Conservation (phyloP, 2,113 vertebrate species). For the Pundamilia nyererei region DNA sequence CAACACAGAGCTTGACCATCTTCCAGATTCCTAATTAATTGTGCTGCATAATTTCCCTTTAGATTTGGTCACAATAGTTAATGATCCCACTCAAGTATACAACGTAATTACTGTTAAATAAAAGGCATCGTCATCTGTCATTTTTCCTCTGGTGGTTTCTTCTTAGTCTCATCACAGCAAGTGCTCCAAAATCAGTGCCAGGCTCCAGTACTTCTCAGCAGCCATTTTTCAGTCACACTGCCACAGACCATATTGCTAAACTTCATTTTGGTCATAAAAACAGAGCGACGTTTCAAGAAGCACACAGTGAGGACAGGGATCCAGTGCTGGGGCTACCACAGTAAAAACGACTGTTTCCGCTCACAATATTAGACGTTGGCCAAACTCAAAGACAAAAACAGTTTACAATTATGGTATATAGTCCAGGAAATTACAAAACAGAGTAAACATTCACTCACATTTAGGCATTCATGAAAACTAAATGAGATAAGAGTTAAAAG, state of each 20-base stretch:
- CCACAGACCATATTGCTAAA: not conserved
- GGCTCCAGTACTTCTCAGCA: not conserved
- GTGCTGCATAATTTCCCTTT: slow-evolving; percentile 48
- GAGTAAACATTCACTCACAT: not conserved
- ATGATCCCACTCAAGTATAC: slow-evolving; percentile 43
- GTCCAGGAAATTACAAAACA: not conserved
- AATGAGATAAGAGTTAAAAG: not conserved
- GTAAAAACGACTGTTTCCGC: not conserved
- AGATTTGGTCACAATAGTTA: slow-evolving; percentile 32
- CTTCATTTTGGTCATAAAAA: not conserved
- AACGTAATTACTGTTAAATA: slow-evolving; percentile 54
- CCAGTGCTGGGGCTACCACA: not conserved
- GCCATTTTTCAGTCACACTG: slow-evolving; percentile 1
- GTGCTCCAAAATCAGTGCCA: slow-evolving; percentile 9
- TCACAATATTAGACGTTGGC: not conserved
- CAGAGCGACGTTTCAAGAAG: not conserved
- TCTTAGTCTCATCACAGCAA: slow-evolving; percentile 25
- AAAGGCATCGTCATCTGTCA: slow-evolving; percentile 8
- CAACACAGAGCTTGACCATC: slow-evolving; percentile 27
- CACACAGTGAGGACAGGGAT: not conserved
- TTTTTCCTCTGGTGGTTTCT: slow-evolving; percentile 17
- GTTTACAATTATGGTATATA: not conserved
- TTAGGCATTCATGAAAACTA: not conserved
- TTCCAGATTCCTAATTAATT: slow-evolving; percentile 42
- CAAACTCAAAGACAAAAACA: not conserved